phyloP scores from a whole-genome alignment of 2,888 invertebrate species.

The Hirtodrosophila duncani region DNA sequence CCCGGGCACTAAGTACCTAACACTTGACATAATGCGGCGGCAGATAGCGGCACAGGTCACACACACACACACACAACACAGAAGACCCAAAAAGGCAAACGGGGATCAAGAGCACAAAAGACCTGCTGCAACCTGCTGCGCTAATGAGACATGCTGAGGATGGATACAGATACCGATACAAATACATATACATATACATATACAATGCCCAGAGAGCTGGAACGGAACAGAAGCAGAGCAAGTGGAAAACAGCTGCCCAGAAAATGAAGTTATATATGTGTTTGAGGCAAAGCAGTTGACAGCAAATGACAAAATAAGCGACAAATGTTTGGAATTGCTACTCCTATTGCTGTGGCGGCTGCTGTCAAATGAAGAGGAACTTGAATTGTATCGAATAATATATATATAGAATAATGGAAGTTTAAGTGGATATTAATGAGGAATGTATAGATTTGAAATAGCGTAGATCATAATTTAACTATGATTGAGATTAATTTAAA shows the following conservation, averaged over 20 bases:
- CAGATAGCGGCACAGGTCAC: conserved; percentile 65
- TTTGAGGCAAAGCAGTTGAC: conserved; percentile 46
- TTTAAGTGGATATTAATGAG: no score
- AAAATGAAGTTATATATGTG: conserved; percentile 63
- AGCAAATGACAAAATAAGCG: conserved; percentile 67
- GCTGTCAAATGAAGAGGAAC: conserved; percentile 17
- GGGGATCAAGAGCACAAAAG: conserved; percentile 3
- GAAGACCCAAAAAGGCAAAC: neutral
- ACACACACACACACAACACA: conserved; percentile 11
- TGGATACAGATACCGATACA: conserved; percentile 19
- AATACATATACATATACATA: no score
- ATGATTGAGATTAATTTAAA: no score
- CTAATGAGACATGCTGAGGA: conserved; percentile 64
- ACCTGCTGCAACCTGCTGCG: conserved; percentile 65
- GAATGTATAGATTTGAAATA: no score
- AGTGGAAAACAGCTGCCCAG: conserved; percentile 59
- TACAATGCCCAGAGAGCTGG: no score
- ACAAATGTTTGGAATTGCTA: conserved; percentile 59
- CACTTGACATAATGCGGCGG: conserved; percentile 68
- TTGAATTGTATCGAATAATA: no score
- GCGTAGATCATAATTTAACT: no score
- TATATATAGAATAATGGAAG: no score
- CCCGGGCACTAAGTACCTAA: conserved; percentile 73
- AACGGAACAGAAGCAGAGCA: conserved; percentile 1
- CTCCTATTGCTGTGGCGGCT: conserved; percentile 7